These are phyloP conservation scores for Liodrosophila aerea DNA, from an alignment of 2,888 invertebrate species.

Conservation along the genomic window DNA sequence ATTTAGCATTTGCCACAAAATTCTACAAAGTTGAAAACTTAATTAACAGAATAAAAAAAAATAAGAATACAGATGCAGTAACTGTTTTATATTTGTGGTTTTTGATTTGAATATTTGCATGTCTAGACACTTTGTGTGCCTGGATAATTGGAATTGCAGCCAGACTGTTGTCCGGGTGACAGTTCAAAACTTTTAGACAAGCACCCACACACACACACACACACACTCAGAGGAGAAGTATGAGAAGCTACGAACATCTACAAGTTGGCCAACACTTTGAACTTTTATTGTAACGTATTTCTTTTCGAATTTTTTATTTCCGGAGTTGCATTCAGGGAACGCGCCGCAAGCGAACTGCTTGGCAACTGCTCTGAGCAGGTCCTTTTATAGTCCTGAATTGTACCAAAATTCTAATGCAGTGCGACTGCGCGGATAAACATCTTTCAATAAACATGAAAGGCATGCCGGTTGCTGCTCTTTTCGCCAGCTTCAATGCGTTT, in stretches of 20 bases:
- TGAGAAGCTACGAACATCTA: constrained; percentile 21
- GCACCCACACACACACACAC: too few relatives aligned
- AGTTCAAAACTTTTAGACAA: constrained; percentile 3
- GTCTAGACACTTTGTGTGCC: neutral
- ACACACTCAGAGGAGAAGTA: neutral
- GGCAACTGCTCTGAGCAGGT: constrained; percentile 22
- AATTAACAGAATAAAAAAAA: constrained; percentile 12
- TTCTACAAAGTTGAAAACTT: constrained; percentile 2
- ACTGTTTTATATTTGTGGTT: constrained; percentile 2
- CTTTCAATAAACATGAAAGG: neutral
- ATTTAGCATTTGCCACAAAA: constrained; percentile 7
- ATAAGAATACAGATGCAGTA: neutral
- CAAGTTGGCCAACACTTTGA: constrained; percentile 32
- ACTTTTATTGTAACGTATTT: neutral
- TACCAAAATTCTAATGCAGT: neutral
- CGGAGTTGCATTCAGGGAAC: constrained; percentile 18
- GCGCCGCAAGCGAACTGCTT: constrained; percentile 57
- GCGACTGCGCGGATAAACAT: constrained; percentile 67
- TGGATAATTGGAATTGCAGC: constrained; percentile 1
- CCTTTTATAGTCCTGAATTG: constrained; percentile 55
- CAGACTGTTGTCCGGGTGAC: constrained; percentile 21
- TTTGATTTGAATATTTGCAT: constrained; percentile 1
- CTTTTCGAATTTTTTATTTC: neutral
- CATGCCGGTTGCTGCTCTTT: constrained; percentile 66
- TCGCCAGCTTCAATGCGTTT: constrained; percentile 32